Percentiles rank a stretch among this genome's conserved stretches.
These are phyloP conservation scores for Xiphophorus hellerii DNA, from an alignment of 2,113 vertebrate species.

Conservation along the genomic window DNA sequence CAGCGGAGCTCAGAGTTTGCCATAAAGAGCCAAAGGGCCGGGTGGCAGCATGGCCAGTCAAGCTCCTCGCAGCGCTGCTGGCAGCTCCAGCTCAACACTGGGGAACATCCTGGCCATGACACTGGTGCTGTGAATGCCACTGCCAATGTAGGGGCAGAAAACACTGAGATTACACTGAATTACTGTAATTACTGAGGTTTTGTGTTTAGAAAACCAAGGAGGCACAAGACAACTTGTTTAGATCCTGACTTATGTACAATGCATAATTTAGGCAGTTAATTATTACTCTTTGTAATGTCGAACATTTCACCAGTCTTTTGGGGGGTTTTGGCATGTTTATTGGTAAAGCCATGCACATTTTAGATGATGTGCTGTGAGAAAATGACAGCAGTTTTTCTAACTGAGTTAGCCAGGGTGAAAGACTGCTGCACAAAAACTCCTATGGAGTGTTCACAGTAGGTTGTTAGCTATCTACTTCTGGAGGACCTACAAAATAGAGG, in stretches of 20 bases:
- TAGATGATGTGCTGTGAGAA: too few relatives aligned
- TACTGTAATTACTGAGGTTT: conserved; percentile 33
- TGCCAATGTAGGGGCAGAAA: conserved; percentile 17
- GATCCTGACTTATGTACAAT: neutral
- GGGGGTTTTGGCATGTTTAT: too few relatives aligned
- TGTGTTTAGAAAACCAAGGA: conserved; percentile 4
- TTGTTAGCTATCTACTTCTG: too few relatives aligned
- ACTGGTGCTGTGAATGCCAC: conserved; percentile 25
- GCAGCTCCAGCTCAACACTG: conserved; percentile 54
- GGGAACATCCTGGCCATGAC: conserved; percentile 58
- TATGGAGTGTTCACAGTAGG: too few relatives aligned
- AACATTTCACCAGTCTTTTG: too few relatives aligned
- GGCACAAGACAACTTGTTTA: neutral
- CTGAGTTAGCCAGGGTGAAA: too few relatives aligned
- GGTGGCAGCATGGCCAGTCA: conserved; percentile 53
- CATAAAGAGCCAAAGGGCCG: conserved; percentile 57
- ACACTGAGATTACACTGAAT: conserved; percentile 30
- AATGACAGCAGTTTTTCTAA: too few relatives aligned
- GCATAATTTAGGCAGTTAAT: neutral
- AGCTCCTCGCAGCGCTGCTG: conserved; percentile 54
- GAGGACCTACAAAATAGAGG: too few relatives aligned
- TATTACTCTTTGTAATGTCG: neutral
- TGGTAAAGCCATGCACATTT: too few relatives aligned
- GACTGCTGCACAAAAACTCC: too few relatives aligned
- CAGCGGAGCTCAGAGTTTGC: conserved; percentile 63